Base-by-base conservation (phyloP, 2,888 invertebrate species). In the Holacanthella duospinosa region DNA sequence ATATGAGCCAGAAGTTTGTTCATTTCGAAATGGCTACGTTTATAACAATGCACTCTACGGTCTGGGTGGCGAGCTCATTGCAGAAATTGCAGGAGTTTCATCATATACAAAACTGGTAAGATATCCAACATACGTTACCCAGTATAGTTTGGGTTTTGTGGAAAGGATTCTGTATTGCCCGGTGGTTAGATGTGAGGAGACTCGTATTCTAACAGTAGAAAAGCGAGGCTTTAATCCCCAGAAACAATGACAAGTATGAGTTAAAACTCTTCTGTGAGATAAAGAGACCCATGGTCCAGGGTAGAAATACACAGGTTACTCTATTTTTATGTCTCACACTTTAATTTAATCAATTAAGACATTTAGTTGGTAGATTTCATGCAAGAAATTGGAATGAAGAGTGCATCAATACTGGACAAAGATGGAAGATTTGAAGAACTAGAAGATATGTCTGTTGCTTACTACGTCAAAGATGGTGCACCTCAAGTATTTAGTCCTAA, bases 31-130 rank as follows among this genome's bases (percentile, higher is more conserved):
- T 1, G 64, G 64, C 1, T 64, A 59, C 58, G 29, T 25, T 1
- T 65, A 68, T 36, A 68, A 65, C 53, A 68, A 68, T 57, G 57
- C 55, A 43, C 65, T 68, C 66, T 68, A 62, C 29, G 26, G 60
- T 21, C 27, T 64, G 9, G 66, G 61, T n/a, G 66, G 62, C 0
- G 61, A 66, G 24, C 26, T 65, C 1, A 60, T 64, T 36, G 68
- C 58, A 12, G 21, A 57, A 44, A 54, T 68, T 27, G 55, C 43
- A 12, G 61, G 61, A 28, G 36, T 36, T 16, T 16, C 36, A 36
- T n/a, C n/a, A n/a, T 36, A 9, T 16, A 36, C 6, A 6, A 36
- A 36, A 36, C 36, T 36, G 9, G 36, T 36, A 36, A n/a, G n/a
- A n/a, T n/a, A n/a, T n/a, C n/a, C n/a, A n/a, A n/a, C n/a, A n/a